Percentiles rank a stretch among this genome's conserved stretches.
Evolutionary conservation across 1,140 invertebrate species (phyloP).

Genomic region (Carposina sasakii): DNA sequence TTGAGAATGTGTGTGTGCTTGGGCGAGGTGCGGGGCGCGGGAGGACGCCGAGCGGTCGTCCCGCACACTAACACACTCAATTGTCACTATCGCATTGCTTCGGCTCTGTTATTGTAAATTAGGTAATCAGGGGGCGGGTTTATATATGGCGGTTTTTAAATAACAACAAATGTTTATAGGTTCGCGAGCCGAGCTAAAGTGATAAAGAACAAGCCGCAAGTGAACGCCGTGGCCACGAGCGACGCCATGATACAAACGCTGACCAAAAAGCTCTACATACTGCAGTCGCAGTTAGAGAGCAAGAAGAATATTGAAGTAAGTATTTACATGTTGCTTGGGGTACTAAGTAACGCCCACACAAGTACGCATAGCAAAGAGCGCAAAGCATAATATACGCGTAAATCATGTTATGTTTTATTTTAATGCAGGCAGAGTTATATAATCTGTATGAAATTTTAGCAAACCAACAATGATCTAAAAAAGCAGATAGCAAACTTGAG

Average conservation of each 20-base stretch:
- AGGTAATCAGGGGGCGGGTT: too few relatives aligned
- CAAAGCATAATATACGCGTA: too few relatives aligned
- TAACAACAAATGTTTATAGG: too few relatives aligned
- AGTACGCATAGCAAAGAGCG: too few relatives aligned
- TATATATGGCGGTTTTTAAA: too few relatives aligned
- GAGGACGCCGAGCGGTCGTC: conserved; percentile 1
- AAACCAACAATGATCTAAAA: conserved; percentile 56
- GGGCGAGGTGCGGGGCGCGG: neutral
- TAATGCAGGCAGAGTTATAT: too few relatives aligned
- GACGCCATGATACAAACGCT: conserved; percentile 76
- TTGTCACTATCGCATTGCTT: too few relatives aligned
- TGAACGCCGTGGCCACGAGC: conserved; percentile 81
- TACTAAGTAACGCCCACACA: too few relatives aligned
- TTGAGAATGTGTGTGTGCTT: neutral
- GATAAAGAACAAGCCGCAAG: conserved; percentile 80
- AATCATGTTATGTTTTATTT: too few relatives aligned
- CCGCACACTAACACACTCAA: too few relatives aligned
- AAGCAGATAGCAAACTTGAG: conserved; percentile 49
- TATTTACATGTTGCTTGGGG: neutral
- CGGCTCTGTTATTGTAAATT: too few relatives aligned
- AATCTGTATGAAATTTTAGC: too few relatives aligned
- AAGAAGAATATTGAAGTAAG: conserved; percentile 46
- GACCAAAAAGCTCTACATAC: conserved; percentile 57
- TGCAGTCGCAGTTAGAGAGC: conserved; percentile 58
- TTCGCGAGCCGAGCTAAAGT: conserved; percentile 80